Evolutionary conservation across 2,113 vertebrate genomes (phyloP).

Genomic region (Pomatorhinus ruficollis): DNA sequence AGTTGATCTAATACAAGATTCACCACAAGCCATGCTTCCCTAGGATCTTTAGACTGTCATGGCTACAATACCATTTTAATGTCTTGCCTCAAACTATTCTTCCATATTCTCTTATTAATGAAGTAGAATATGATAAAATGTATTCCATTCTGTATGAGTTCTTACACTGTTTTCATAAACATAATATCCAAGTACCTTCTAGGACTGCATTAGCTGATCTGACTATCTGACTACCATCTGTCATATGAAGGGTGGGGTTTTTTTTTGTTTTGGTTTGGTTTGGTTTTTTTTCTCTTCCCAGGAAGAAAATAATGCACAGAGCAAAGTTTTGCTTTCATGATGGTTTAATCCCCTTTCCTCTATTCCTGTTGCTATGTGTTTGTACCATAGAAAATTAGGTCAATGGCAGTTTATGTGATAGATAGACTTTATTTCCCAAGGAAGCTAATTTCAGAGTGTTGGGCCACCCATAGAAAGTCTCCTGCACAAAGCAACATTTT

Average conservation of each 20-base stretch:
- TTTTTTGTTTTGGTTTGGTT: not conserved
- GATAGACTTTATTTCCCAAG: not conserved
- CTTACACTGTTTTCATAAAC: not conserved
- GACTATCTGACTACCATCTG: not conserved
- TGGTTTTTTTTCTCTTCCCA: not conserved
- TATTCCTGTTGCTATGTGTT: not conserved
- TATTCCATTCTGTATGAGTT: not conserved
- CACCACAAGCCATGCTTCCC: conserved; percentile 3
- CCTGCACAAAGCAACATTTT: not conserved
- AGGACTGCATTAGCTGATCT: not conserved
- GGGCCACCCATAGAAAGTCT: not conserved
- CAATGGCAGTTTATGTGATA: not conserved
- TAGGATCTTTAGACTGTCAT: not conserved
- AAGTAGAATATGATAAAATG: conserved; percentile 12
- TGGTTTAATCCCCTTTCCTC: not conserved
- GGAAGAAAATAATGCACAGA: not conserved
- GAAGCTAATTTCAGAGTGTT: conserved; percentile 5
- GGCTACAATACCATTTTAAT: not conserved
- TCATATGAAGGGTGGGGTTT: not conserved
- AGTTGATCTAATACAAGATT: conserved; percentile 53
- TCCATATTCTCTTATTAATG: conserved; percentile 9
- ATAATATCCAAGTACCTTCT: not conserved
- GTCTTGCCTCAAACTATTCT: not conserved
- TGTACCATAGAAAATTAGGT: not conserved
- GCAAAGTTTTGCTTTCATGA: not conserved